Conservation (phyloP, 2,888 invertebrate genomes). For the Phaedon cochleariae region DNA sequence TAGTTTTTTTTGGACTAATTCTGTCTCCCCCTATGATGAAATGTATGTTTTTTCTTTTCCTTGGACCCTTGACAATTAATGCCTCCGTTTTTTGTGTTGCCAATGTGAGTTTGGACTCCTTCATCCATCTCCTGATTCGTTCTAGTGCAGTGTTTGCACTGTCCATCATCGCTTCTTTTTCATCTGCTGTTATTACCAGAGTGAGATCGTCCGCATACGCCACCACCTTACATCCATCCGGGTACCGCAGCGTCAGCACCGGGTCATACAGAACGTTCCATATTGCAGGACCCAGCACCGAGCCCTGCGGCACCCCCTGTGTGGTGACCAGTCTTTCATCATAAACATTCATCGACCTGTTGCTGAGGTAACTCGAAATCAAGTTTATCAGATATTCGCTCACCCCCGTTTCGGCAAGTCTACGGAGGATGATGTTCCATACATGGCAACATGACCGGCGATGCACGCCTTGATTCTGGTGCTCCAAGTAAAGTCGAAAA, state of each 20-base stretch:
- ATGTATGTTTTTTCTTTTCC: not conserved
- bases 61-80: too few relatives aligned
- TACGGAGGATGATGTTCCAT: constrained; percentile 5
- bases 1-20: not conserved
- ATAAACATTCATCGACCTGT: not conserved
- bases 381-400: constrained; percentile 11
- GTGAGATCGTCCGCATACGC: too few relatives aligned
- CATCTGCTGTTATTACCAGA: too few relatives aligned
- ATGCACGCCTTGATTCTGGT: too few relatives aligned
- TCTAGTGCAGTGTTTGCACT: too few relatives aligned
- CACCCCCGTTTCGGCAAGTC: not conserved
- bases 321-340: not conserved
- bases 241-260: not conserved
- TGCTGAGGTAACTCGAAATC: constrained; percentile 3
- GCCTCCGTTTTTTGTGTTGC: too few relatives aligned
- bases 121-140: too few relatives aligned
- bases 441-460: not conserved
- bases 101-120: too few relatives aligned
- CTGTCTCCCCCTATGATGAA: not conserved
- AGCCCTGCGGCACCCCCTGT: not conserved
- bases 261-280: constrained; percentile 6
- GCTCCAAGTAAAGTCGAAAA: too few relatives aligned
- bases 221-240: too few relatives aligned
- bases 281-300: not conserved
- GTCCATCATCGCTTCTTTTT: too few relatives aligned